A percentile compares a stretch with the other conserved stretches of the same genome.
phyloP scores from a whole-genome alignment of 2,888 invertebrate genomes.

The Apomyelois bistriatella region DNA sequence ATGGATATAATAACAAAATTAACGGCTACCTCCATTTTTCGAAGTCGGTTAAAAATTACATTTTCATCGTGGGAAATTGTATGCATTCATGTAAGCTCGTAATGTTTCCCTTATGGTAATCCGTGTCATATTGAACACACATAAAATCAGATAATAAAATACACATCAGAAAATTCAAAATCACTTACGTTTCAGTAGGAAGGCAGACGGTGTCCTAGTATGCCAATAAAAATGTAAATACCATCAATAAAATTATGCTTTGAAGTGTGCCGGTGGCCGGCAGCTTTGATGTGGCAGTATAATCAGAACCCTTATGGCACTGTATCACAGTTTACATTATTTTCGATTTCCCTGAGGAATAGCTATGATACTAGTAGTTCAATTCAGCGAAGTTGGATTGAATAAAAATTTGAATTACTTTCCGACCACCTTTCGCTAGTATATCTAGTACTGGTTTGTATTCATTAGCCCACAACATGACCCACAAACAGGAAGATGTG shows the following conservation, averaged over 20 bases:
- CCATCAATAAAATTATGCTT: slow-evolving; percentile 74
- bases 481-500: no score
- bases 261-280: slow-evolving; percentile 53
- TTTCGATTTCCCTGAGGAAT: slow-evolving; percentile 51
- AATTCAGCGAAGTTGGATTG: slow-evolving; percentile 18
- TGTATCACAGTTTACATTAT: slow-evolving; percentile 36
- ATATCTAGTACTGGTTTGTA: no score
- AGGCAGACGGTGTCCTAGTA: slow-evolving; percentile 71
- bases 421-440: no score
- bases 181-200: slow-evolving; percentile 76
- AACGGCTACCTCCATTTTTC: not conserved
- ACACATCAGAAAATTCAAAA: slow-evolving; percentile 79
- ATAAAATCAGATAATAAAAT: slow-evolving; percentile 78
- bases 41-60: not conserved
- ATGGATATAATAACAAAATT: no score
- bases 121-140: slow-evolving; percentile 67
- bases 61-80: not conserved
- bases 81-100: slow-evolving; percentile 39
- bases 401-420: no score
- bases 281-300: slow-evolving; percentile 68
- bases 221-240: slow-evolving; percentile 79
- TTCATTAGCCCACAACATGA: no score
- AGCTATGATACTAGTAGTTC: slow-evolving; percentile 41
- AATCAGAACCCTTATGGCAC: slow-evolving; percentile 56
- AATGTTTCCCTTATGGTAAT: slow-evolving; percentile 68